Evolutionary conservation across 2,113 vertebrate species (phyloP), one percentile per base, ranked within the genome.

Genomic region (Cyanoramphus novaezelandiae): DNA sequence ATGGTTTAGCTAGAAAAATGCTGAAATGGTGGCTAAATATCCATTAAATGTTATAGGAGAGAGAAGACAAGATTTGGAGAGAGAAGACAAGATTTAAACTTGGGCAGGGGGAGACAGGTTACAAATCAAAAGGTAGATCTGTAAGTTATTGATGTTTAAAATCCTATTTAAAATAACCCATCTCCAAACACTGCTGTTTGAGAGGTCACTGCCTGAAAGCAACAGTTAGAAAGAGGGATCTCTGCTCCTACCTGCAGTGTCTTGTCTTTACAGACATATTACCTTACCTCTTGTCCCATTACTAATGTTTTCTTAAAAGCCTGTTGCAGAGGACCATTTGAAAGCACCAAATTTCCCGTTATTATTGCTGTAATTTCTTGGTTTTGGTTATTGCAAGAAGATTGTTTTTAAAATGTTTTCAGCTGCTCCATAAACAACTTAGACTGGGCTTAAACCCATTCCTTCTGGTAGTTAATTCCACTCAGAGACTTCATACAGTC

Each of bases 391-490:
- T 47, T 75, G 49, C 60, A 81, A 83, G 64, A 90, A 78, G 55
- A 10, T 7, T 71, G 28, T 43, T 93, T 94, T 88, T 23, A 16
- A 90, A 90, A 88, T 55, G 31, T 70, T 88, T 95, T 88, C 77
- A 81, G 7, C n/a, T 74, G 33, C 63, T 96, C 90, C 85, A 95
- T 88, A 94, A 93, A 1, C 79, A 93, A 33, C 63, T 76, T 77
- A 91, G 49, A 39, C 68, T 63, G 49, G 33, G 20, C 20, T 88
- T 93, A 92, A 91, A 55, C 14, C 81, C 50, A 33, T 88, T 90
- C 64, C 55, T 95, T 88, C 68, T 92, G 53, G 28, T 96, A 86
- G 92, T 90, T 96, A 88, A 96, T 94, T 96, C 95, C 87, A 96
- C 70, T 80, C 53, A 63, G 55, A 95, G 17, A 29, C 63, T 90